A percentile compares a stretch with the other conserved stretches of the same genome.
These are phyloP conservation scores for Amblyopsis rosae DNA, from an alignment of 2,113 vertebrate species.

Conservation along the genomic window DNA sequence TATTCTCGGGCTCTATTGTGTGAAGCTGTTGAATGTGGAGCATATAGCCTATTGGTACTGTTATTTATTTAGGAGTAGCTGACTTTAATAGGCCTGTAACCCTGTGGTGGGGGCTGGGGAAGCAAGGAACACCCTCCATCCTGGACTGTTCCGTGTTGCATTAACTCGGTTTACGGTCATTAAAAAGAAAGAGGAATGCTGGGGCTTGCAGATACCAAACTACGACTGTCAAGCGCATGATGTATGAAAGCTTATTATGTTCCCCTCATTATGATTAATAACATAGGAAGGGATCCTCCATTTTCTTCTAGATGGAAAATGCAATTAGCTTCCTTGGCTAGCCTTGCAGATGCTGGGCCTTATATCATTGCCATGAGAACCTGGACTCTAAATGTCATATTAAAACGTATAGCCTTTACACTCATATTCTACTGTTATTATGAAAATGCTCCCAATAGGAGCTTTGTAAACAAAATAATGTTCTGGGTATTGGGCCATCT, in stretches of 20 bases:
- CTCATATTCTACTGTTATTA: no score
- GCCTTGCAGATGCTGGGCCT: constrained; percentile 57
- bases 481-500: no score
- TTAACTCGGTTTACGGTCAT: constrained; percentile 73
- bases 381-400: background rate
- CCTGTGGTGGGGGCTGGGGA: no score
- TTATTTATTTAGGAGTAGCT: no score
- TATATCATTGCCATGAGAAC: constrained; percentile 39
- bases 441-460: no score
- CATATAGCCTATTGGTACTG: no score
- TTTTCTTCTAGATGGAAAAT: constrained; percentile 77
- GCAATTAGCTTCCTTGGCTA: constrained; percentile 73
- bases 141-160: constrained; percentile 60
- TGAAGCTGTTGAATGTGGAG: no score
- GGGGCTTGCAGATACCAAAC: constrained; percentile 73
- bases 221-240: constrained; percentile 71
- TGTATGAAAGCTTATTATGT: constrained; percentile 75
- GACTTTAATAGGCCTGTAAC: no score
- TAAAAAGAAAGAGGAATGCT: constrained; percentile 71
- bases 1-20: no score
- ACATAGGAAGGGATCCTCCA: constrained; percentile 72
- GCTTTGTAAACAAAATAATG: no score
- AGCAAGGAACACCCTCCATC: constrained; percentile 53
- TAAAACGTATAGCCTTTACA: background rate
- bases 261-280: constrained; percentile 82